Evolutionary conservation across 2,113 vertebrate species (phyloP).

Genomic region (Emydocephalus ijimae): DNA sequence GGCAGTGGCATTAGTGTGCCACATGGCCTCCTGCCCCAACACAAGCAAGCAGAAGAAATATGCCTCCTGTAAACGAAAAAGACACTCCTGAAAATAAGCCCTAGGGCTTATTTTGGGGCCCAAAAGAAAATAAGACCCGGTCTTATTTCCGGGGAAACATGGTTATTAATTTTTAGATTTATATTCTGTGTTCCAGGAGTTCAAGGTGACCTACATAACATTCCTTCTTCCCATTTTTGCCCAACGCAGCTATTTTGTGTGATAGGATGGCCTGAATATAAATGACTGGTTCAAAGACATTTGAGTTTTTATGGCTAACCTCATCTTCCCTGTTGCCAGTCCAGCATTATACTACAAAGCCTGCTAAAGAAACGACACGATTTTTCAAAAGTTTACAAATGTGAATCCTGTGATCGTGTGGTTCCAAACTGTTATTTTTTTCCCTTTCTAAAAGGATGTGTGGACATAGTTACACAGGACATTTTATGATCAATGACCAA

Average conservation of each 20-base stretch:
- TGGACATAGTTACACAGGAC: background rate
- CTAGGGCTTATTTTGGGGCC: too few relatives aligned
- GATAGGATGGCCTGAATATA: background rate
- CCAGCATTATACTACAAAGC: background rate
- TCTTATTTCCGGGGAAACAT: too few relatives aligned
- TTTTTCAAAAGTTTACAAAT: background rate
- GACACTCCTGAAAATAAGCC: too few relatives aligned
- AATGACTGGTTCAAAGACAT: background rate
- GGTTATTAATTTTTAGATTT: background rate
- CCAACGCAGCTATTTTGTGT: background rate
- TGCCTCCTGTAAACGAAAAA: too few relatives aligned
- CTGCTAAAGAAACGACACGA: background rate
- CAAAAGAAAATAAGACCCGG: too few relatives aligned
- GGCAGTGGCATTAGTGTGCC: too few relatives aligned
- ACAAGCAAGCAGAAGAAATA: too few relatives aligned
- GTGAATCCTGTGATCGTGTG: background rate
- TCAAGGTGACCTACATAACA: background rate
- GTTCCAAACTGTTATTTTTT: background rate
- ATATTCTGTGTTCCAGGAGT: background rate
- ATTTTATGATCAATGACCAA: background rate
- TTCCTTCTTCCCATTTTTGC: background rate
- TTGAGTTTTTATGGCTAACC: background rate
- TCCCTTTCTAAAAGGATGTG: background rate
- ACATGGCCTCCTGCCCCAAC: too few relatives aligned
- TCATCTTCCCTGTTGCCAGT: background rate